A percentile compares a stretch with the other conserved stretches of the same genome.
These are phyloP conservation scores for Aldrovandia affinis DNA, from an alignment of 2,797 vertebrate genomes.

Conservation along the genomic window DNA sequence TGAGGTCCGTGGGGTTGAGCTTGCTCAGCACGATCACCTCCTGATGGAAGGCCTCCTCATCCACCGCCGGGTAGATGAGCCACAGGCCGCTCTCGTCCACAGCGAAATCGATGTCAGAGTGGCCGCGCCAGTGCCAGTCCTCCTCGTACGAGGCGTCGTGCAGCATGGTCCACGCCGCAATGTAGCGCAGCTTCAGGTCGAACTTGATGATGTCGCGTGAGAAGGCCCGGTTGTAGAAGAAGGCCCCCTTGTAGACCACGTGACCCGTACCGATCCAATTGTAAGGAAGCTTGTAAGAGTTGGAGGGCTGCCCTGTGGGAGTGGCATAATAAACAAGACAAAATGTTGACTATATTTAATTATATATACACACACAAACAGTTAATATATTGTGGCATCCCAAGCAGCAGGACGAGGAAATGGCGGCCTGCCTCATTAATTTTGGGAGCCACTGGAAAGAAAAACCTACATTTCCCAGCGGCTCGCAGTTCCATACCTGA, in stretches of 20 bases:
- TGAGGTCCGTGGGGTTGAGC: constrained; percentile 81
- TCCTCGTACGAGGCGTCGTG: constrained; percentile 85
- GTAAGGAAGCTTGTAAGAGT: constrained; percentile 93
- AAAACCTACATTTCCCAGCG: too few species aligned
- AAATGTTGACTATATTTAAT: too few species aligned
- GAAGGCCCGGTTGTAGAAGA: constrained; percentile 94
- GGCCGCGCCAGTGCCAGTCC: constrained; percentile 78
- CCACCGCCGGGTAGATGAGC: constrained; percentile 90
- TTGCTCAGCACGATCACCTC: constrained; percentile 90
- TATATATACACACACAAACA: neutral
- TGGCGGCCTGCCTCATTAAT: too few species aligned
- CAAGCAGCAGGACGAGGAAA: too few species aligned
- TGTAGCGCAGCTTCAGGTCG: constrained; percentile 84
- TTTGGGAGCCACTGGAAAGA: too few species aligned
- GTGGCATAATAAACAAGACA: neutral
- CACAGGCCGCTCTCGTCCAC: constrained; percentile 92
- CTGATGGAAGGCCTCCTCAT: constrained; percentile 86
- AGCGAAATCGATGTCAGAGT: constrained; percentile 86
- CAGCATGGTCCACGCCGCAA: constrained; percentile 90
- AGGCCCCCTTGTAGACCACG: constrained; percentile 85
- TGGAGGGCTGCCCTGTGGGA: constrained; percentile 83
- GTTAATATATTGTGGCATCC: too few species aligned
- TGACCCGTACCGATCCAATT: constrained; percentile 93
- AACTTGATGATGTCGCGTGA: constrained; percentile 91
- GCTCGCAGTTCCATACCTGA: too few species aligned